Conservation (phyloP, 2,888 invertebrate genomes). For the Troilus luridus region DNA sequence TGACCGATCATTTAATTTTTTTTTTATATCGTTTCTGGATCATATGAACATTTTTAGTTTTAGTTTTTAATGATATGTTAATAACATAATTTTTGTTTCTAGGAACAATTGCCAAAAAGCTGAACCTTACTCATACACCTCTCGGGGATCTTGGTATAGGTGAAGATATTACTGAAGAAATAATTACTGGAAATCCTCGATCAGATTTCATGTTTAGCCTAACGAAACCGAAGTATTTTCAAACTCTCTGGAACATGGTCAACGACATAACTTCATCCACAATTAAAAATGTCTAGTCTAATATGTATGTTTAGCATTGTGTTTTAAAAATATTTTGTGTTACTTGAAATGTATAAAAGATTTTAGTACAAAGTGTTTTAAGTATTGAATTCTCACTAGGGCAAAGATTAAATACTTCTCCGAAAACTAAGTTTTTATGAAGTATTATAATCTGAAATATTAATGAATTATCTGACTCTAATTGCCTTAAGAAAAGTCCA, state of each 20-base stretch:
- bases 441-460: background rate
- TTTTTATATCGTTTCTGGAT: background rate
- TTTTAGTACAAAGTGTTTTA: conserved; percentile 29
- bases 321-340: background rate
- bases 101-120: conserved; percentile 73
- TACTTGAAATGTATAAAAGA: background rate
- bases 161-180: conserved; percentile 57
- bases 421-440: background rate
- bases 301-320: background rate
- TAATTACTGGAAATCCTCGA: conserved; percentile 32
- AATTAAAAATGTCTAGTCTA: conserved; percentile 8
- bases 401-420: conserved; percentile 28
- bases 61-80: background rate
- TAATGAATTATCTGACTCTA: background rate
- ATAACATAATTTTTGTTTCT: background rate
- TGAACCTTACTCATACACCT: conserved; percentile 73
- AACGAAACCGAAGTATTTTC: conserved; percentile 56
- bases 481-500: background rate
- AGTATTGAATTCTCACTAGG: background rate
- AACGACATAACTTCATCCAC: conserved; percentile 43
- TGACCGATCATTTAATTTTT: background rate
- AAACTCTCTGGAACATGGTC: conserved; percentile 60
- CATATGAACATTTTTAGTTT: background rate
- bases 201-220: conserved; percentile 62
- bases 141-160: conserved; percentile 58